A percentile compares a stretch with the other conserved stretches of the same genome.
phyloP scores from a whole-genome alignment of 2,888 invertebrate species.

The Prostheceraeus crozeri region DNA sequence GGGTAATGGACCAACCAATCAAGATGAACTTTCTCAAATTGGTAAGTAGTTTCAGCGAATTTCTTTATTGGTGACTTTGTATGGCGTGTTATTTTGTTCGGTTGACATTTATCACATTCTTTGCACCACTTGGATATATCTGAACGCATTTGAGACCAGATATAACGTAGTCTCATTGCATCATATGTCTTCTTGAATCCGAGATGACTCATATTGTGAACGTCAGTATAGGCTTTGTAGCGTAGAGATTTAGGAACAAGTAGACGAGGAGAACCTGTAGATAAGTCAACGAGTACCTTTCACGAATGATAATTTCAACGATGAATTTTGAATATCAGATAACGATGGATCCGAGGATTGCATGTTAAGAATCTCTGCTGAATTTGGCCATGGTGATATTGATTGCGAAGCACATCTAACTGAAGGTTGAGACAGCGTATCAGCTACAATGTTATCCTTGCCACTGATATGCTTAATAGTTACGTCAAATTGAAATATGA shows the following conservation, averaged over 20 bases:
- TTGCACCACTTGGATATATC: constrained; percentile 46
- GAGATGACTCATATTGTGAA: constrained; percentile 24
- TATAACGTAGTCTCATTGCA: constrained; percentile 21
- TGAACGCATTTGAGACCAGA: constrained; percentile 24
- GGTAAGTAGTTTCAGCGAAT: constrained; percentile 34
- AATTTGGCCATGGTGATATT: too few species aligned
- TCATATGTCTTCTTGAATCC: constrained; percentile 10
- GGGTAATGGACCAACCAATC: constrained; percentile 57
- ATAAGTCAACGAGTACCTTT: constrained; percentile 31
- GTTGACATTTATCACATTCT: constrained; percentile 48
- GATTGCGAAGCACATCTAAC: not conserved
- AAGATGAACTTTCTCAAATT: constrained; percentile 56
- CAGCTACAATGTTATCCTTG: constrained; percentile 25
- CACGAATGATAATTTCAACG: constrained; percentile 11
- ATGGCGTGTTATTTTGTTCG: constrained; percentile 47
- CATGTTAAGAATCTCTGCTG: constrained; percentile 10
- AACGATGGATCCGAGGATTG: not conserved
- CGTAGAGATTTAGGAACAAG: constrained; percentile 33
- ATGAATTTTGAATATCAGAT: not conserved
- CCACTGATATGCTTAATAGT: not conserved
- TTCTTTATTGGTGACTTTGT: constrained; percentile 37
- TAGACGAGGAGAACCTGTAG: constrained; percentile 37
- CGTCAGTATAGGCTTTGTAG: not conserved
- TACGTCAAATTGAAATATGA: not conserved
- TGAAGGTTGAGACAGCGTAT: constrained; percentile 30